A percentile compares a stretch with the other conserved stretches of the same genome.
Evolutionary conservation across 2,888 invertebrate genomes (phyloP).

Genomic region (Lamellibrachia satsuma): DNA sequence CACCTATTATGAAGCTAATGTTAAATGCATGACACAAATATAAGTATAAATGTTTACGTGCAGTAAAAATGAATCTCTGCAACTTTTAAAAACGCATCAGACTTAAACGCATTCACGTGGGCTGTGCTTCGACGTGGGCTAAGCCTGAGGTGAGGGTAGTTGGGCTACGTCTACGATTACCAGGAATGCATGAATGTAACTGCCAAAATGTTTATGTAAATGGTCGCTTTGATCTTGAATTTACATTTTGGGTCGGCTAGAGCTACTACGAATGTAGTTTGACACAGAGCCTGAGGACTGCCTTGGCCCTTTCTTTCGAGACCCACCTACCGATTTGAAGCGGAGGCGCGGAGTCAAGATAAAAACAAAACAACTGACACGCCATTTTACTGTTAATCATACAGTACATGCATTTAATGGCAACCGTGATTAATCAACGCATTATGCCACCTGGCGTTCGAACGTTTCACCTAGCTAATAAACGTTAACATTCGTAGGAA

Average conservation of each 20-base stretch:
- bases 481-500: constrained; percentile 1
- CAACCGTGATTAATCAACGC: neutral
- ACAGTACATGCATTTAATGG: neutral
- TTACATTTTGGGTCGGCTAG: neutral
- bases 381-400: neutral
- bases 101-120: no score
- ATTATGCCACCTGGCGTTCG: neutral
- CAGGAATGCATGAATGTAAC: no score
- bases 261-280: neutral
- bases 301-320: neutral
- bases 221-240: no score
- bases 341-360: neutral
- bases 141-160: no score
- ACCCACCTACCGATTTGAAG: constrained; percentile 8
- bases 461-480: neutral
- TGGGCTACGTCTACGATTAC: no score
- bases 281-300: neutral
- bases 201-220: no score
- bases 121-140: no score
- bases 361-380: neutral
- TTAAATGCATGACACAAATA: no score
- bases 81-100: no score
- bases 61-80: no score
- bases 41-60: no score
- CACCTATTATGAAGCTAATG: no score